A percentile compares a stretch with the other conserved stretches of the same genome.
These are phyloP conservation scores for Elysia crispata DNA, from an alignment of 2,888 invertebrate genomes.

Conservation along the genomic window DNA sequence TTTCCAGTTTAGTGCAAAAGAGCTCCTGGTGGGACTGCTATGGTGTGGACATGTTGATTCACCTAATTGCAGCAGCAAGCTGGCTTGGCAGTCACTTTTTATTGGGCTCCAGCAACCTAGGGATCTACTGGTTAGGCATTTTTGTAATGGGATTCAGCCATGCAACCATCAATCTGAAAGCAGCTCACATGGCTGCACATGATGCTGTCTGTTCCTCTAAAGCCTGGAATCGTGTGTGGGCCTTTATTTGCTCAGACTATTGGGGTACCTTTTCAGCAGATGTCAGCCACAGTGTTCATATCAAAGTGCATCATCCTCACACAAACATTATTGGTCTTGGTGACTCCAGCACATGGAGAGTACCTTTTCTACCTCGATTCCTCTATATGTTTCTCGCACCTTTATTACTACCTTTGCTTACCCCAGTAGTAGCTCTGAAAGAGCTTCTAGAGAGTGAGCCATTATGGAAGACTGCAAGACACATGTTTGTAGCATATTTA, in stretches of 20 bases:
- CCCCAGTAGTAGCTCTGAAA: conserved; percentile 63
- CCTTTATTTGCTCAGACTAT: conserved; percentile 66
- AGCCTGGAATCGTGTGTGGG: conserved; percentile 57
- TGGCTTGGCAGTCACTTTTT: conserved; percentile 54
- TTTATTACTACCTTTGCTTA: conserved; percentile 63
- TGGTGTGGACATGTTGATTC: conserved; percentile 68
- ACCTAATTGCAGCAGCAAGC: conserved; percentile 51
- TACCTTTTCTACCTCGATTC: conserved; percentile 66
- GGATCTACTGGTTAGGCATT: conserved; percentile 55
- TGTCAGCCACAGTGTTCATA: conserved; percentile 67
- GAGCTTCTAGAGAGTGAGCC: conserved; percentile 60
- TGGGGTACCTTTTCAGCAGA: conserved; percentile 69
- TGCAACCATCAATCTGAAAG: conserved; percentile 60
- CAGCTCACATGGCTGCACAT: conserved; percentile 70
- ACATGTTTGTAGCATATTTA: conserved; percentile 51
- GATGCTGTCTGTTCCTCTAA: conserved; percentile 59
- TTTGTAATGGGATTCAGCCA: conserved; percentile 68
- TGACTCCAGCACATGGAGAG: conserved; percentile 74
- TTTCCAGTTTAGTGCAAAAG: conserved; percentile 51
- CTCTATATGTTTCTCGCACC: conserved; percentile 74
- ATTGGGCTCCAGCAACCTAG: conserved; percentile 53
- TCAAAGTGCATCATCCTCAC: conserved; percentile 73
- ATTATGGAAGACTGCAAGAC: conserved; percentile 22
- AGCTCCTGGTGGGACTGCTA: conserved; percentile 71
- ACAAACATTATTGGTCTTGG: conserved; percentile 76